phyloP scores from a whole-genome alignment of 2,113 vertebrate species.

The Thunnus thynnus region DNA sequence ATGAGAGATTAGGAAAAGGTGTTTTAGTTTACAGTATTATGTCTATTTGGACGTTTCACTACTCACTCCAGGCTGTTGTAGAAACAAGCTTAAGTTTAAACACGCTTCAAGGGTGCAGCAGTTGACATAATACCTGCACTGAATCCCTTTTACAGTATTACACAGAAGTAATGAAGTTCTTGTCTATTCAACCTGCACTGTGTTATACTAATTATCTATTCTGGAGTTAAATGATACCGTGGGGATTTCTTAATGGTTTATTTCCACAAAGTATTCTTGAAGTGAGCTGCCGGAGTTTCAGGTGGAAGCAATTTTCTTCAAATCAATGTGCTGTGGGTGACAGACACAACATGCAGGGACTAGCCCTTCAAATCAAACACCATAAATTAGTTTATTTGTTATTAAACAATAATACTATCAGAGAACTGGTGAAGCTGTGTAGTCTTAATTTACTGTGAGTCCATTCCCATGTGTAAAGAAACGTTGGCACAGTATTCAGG shows the following conservation, averaged over 20 bases:
- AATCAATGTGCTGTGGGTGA: neutral
- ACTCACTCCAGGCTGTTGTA: neutral
- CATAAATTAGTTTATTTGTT: neutral
- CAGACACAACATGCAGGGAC: neutral
- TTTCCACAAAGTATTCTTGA: neutral
- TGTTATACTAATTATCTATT: conserved; percentile 8
- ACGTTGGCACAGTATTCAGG: neutral
- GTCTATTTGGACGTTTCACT: neutral
- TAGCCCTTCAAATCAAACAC: neutral
- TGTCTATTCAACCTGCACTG: neutral
- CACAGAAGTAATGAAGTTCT: neutral
- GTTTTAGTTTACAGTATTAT: neutral
- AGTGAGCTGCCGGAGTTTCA: neutral
- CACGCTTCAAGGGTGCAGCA: neutral
- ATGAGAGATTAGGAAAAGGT: conserved; percentile 42
- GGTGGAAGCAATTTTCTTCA: conserved; percentile 44
- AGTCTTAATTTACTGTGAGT: neutral
- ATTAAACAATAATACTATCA: neutral
- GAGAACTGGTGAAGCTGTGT: neutral
- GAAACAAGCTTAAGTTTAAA: neutral
- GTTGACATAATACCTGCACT: neutral
- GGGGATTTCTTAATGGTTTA: conserved; percentile 12
- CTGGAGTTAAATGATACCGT: conserved; percentile 17
- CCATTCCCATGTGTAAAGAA: neutral
- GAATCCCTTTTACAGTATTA: neutral